A percentile compares a stretch with the other conserved stretches of the same genome.
phyloP scores from a whole-genome alignment of 1,140 invertebrate genomes.

The Caerostris extrusa region DNA sequence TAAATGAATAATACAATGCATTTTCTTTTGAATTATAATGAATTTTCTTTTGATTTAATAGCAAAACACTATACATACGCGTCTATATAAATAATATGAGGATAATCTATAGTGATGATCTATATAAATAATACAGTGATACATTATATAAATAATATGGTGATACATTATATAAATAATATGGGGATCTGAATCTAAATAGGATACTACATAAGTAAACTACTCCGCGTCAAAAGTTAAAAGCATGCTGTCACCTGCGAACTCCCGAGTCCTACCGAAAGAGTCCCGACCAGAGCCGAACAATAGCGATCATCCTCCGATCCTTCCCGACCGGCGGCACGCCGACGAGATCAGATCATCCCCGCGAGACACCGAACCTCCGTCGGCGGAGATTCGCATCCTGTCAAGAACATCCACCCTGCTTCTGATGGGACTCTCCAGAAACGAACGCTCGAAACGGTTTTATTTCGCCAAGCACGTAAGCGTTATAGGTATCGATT shows the following conservation, averaged over 20 bases:
- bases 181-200: too few relatives aligned
- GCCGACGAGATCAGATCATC: not conserved
- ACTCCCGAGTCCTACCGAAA: not conserved
- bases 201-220: too few relatives aligned
- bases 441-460: not conserved
- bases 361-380: not conserved
- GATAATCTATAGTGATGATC: too few relatives aligned
- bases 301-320: not conserved
- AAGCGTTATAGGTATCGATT: constrained; percentile 22
- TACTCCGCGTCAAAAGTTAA: not conserved
- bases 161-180: too few relatives aligned
- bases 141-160: too few relatives aligned
- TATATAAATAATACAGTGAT: too few relatives aligned
- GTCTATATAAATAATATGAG: too few relatives aligned
- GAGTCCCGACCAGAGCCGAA: not conserved
- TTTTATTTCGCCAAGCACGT: constrained; percentile 35
- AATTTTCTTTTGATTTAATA: too few relatives aligned
- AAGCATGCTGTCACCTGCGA: not conserved
- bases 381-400: not conserved
- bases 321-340: not conserved
- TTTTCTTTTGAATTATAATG: too few relatives aligned
- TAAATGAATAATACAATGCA: too few relatives aligned
- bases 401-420: not conserved
- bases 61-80: too few relatives aligned
- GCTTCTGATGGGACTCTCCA: not conserved